A percentile compares a stretch with the other conserved stretches of the same genome.
Conservation (phyloP, 2,888 invertebrate species). For the Toxonevra muliebris region DNA sequence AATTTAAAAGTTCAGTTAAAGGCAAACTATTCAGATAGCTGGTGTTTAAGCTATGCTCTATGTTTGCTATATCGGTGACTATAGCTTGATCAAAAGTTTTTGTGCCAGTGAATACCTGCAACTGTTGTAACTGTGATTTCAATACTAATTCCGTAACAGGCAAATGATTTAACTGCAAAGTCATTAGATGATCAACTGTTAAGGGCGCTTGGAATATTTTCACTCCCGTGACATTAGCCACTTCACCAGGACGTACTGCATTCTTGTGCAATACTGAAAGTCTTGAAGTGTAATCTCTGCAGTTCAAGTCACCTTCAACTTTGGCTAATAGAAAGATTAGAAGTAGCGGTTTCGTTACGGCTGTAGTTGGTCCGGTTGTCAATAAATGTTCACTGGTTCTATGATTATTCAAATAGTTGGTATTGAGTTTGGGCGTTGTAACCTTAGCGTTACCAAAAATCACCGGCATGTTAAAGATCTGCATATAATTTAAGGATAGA, state of each 20-base stretch:
- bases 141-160: slow-evolving; percentile 45
- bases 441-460: slow-evolving; percentile 51
- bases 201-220: slow-evolving; percentile 50
- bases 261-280: slow-evolving; percentile 46
- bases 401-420: slow-evolving; percentile 47
- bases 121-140: slow-evolving; percentile 34
- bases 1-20: slow-evolving; percentile 42
- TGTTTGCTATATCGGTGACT: slow-evolving; percentile 37
- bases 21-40: slow-evolving; percentile 45
- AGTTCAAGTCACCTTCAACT: slow-evolving; percentile 46
- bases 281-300: slow-evolving; percentile 45
- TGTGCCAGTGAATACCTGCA: slow-evolving; percentile 38
- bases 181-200: slow-evolving; percentile 37
- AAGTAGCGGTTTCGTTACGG: slow-evolving; percentile 25
- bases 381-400: slow-evolving; percentile 48
- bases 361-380: slow-evolving; percentile 14
- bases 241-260: slow-evolving; percentile 50
- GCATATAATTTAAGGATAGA: background rate
- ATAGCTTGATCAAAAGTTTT: slow-evolving; percentile 50
- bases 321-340: slow-evolving; percentile 53
- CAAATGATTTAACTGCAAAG: slow-evolving; percentile 44
- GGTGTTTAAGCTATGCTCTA: slow-evolving; percentile 40
- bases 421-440: slow-evolving; percentile 42
- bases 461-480: slow-evolving; percentile 44
- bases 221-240: slow-evolving; percentile 46